Evolutionary conservation across 2,797 vertebrate genomes (phyloP).

Genomic region (Enteromius thamalakanensis): DNA sequence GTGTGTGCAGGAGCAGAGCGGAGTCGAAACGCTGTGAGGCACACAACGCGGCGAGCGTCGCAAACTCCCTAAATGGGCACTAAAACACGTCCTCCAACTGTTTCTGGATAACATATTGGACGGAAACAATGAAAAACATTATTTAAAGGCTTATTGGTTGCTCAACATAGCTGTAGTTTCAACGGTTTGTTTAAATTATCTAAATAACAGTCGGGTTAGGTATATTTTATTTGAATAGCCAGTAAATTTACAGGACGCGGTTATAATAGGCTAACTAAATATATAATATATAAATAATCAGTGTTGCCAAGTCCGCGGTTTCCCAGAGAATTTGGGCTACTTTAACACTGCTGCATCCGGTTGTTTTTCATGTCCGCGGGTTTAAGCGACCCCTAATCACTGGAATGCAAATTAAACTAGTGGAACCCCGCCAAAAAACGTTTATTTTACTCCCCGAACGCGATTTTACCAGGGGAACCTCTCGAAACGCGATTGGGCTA

Average conservation of each 20-base stretch:
- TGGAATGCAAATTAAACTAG: background rate
- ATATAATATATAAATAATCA: background rate
- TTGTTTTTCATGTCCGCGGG: too few relatives aligned
- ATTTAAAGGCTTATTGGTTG: background rate
- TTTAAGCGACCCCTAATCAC: background rate
- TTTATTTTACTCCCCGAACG: background rate
- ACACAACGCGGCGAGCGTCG: background rate
- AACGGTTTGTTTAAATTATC: background rate
- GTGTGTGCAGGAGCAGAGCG: background rate
- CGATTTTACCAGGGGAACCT: too few relatives aligned
- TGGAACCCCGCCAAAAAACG: background rate
- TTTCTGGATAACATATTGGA: background rate
- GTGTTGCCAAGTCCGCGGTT: background rate
- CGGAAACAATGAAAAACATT: background rate
- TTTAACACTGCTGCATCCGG: background rate
- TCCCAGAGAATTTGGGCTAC: background rate
- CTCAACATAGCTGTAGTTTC: background rate
- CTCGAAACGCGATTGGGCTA: too few relatives aligned
- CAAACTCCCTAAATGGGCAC: background rate
- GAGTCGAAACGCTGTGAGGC: background rate
- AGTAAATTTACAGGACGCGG: background rate
- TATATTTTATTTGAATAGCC: background rate
- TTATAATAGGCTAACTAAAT: background rate
- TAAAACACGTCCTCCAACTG: background rate
- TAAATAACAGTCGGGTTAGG: background rate